Evolutionary conservation across 2,888 invertebrate species (phyloP).

Genomic region (Masnerella sp.): DNA sequence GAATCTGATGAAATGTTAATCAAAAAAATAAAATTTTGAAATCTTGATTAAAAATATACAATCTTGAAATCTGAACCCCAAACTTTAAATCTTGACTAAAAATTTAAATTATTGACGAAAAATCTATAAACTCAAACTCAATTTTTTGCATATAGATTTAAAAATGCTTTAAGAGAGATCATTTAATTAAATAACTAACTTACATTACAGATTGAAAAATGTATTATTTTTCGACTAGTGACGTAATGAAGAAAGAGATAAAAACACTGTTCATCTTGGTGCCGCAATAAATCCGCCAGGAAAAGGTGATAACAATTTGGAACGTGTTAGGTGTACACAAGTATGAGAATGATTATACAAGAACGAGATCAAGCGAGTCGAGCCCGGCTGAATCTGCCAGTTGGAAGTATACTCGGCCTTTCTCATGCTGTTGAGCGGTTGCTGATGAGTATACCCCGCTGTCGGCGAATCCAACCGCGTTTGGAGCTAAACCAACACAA

Average conservation of each 20-base stretch:
- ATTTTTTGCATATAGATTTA: no score
- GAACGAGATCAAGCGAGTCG: constrained; percentile 57
- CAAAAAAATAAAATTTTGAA: no score
- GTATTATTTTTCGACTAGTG: no score
- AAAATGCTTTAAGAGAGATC: no score
- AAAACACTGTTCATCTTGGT: constrained; percentile 19
- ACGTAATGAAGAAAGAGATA: no score
- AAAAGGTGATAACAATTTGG: constrained; percentile 38
- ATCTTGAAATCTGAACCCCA: no score
- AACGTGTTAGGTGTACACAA: constrained; percentile 36
- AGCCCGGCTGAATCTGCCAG: constrained; percentile 74
- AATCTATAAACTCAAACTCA: no score
- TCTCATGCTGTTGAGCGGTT: constrained; percentile 78
- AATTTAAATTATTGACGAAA: no score
- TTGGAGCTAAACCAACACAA: constrained; percentile 72
- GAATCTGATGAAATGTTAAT: no score
- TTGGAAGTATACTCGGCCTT: constrained; percentile 77
- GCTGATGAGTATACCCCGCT: constrained; percentile 77
- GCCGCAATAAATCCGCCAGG: constrained; percentile 1
- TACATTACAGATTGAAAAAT: background rate
- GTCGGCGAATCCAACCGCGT: constrained; percentile 73
- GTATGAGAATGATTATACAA: constrained; percentile 50
- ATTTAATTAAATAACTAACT: no score
- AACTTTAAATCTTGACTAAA: no score
- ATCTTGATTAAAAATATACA: no score